Evolutionary conservation across 2,888 invertebrate genomes (phyloP).

Genomic region (Lepidocyrtoides sp.): DNA sequence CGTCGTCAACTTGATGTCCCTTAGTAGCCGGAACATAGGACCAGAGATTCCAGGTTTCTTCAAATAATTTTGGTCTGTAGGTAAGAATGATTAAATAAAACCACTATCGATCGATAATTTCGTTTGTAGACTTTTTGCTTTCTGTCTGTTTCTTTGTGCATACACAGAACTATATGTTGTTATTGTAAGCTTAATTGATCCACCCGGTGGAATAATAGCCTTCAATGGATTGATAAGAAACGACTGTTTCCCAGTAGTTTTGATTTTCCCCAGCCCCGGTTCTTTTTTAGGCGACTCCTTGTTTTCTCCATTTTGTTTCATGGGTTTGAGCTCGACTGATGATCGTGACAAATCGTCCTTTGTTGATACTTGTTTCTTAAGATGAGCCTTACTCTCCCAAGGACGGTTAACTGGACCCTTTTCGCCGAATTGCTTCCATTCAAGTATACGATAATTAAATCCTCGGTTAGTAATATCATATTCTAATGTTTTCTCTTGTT

Average conservation of each 20-base stretch:
- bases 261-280: background rate
- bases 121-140: background rate
- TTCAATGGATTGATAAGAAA: constrained; percentile 55
- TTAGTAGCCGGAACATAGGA: constrained; percentile 58
- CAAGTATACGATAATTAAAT: constrained; percentile 58
- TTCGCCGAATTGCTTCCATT: constrained; percentile 61
- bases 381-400: background rate
- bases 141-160: background rate
- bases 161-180: constrained; percentile 59
- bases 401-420: constrained; percentile 58
- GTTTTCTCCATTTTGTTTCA: background rate
- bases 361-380: background rate
- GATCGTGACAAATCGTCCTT: background rate
- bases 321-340: background rate
- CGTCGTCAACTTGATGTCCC: constrained; percentile 34
- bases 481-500: constrained; percentile 55
- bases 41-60: constrained; percentile 72
- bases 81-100: background rate
- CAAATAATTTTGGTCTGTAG: constrained; percentile 11
- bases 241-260: background rate
- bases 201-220: constrained; percentile 19
- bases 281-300: background rate
- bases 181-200: constrained; percentile 28
- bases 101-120: too few relatives aligned
- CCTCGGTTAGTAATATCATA: constrained; percentile 75